phyloP scores from a whole-genome alignment of 2,113 vertebrate species.

The Trochalopteron elliotii region DNA sequence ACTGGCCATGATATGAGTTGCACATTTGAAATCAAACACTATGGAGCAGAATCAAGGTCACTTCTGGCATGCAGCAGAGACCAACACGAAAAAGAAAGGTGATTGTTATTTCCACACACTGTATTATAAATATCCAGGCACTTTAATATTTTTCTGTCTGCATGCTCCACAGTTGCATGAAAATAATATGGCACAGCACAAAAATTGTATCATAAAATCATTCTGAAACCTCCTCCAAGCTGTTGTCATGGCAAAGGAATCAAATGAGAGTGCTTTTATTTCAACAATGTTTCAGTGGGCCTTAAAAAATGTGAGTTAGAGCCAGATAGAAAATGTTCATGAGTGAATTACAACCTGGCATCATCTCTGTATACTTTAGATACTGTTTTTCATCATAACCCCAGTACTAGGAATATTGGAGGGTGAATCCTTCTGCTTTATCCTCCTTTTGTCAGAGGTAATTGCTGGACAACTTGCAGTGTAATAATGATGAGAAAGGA shows the following conservation, averaged over 20 bases:
- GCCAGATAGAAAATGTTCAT: not conserved
- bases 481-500: not conserved
- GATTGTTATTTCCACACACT: not conserved
- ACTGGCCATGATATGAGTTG: not conserved
- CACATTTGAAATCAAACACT: not conserved
- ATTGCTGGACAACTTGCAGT: not conserved
- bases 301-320: not conserved
- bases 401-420: not conserved
- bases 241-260: constrained; percentile 43
- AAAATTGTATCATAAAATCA: not conserved
- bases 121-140: not conserved
- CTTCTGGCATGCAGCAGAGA: not conserved
- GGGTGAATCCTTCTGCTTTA: not conserved
- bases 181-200: not conserved
- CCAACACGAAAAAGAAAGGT: not conserved
- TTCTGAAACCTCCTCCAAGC: not conserved
- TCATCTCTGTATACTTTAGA: not conserved
- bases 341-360: not conserved
- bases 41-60: not conserved
- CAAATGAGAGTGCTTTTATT: constrained; percentile 32
- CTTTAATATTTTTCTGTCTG: not conserved
- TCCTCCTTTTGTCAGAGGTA: not conserved
- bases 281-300: not conserved
- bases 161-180: not conserved
- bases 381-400: not conserved